A percentile compares a stretch with the other conserved stretches of the same genome.
Conservation (phyloP, 2,888 invertebrate genomes). For the Dilophus febrilis region DNA sequence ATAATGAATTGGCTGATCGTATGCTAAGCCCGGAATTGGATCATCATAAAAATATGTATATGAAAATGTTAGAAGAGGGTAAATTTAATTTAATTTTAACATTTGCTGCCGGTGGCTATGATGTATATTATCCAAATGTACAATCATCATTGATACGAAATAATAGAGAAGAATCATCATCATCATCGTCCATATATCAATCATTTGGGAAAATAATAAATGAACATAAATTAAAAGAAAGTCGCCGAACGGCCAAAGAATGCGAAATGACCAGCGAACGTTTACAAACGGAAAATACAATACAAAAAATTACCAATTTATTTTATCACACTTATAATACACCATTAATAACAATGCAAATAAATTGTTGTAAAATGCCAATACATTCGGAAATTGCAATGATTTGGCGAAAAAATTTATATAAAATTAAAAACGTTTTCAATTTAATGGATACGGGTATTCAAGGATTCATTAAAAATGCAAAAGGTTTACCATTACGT, state of each 20-base stretch:
- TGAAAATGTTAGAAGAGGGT: conserved; percentile 44
- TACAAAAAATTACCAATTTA: conserved; percentile 34
- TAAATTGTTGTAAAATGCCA: conserved; percentile 76
- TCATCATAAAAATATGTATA: conserved; percentile 32
- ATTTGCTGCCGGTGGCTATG: conserved; percentile 54
- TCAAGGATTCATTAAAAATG: conserved; percentile 51
- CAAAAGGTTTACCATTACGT: conserved; percentile 42
- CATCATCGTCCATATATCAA: conserved; percentile 17
- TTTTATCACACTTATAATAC: conserved; percentile 44
- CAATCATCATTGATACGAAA: too few relatives aligned
- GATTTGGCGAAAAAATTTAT: conserved; percentile 53
- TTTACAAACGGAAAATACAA: background rate
- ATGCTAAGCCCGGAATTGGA: conserved; percentile 31
- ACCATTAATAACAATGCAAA: conserved; percentile 50
- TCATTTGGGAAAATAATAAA: conserved; percentile 22
- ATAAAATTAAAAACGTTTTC: conserved; percentile 44
- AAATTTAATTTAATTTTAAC: conserved; percentile 56
- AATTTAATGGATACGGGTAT: conserved; percentile 49
- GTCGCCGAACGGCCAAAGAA: conserved; percentile 9
- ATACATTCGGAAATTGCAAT: conserved; percentile 41
- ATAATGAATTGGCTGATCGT: conserved; percentile 46
- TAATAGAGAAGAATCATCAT: background rate
- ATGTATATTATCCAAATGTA: conserved; percentile 31
- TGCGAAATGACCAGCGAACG: conserved; percentile 2
- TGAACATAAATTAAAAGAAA: conserved; percentile 19